phyloP scores from a whole-genome alignment of 2,797 vertebrate genomes.

The Adelosebastes latens region DNA sequence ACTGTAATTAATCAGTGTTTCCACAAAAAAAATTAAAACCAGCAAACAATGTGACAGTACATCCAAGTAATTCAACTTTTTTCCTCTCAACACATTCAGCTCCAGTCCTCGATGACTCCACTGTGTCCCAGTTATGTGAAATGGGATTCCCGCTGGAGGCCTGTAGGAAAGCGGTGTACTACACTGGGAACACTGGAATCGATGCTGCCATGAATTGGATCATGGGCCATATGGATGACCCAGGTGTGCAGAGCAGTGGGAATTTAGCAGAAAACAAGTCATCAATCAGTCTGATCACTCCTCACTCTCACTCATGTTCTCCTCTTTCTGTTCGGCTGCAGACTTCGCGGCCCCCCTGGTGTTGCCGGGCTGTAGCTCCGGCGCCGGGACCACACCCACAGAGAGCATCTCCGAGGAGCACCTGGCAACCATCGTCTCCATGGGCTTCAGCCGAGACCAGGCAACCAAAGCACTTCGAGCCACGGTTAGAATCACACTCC shows the following conservation, averaged over 20 bases:
- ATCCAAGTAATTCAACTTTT: slow-evolving; percentile 45
- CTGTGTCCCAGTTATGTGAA: slow-evolving; percentile 95
- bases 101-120: slow-evolving; percentile 95
- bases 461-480: slow-evolving; percentile 95
- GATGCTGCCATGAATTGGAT: slow-evolving; percentile 99
- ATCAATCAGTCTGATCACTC: background rate
- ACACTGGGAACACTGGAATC: slow-evolving; percentile 96
- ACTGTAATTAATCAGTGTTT: background rate
- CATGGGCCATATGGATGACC: slow-evolving; percentile 98
- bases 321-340: slow-evolving; percentile 68
- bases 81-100: slow-evolving; percentile 78
- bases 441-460: slow-evolving; percentile 98
- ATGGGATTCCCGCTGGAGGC: slow-evolving; percentile 98
- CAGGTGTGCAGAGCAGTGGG: slow-evolving; percentile 83
- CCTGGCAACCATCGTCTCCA: slow-evolving; percentile 95
- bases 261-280: background rate
- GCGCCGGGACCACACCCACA: slow-evolving; percentile 82
- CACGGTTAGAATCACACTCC: slow-evolving; percentile 84
- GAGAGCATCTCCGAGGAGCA: slow-evolving; percentile 94
- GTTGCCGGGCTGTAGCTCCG: slow-evolving; percentile 92
- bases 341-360: slow-evolving; percentile 95
- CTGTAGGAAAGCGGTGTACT: slow-evolving; percentile 97
- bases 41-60: background rate
- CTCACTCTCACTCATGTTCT: background rate
- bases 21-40: background rate